Evolutionary conservation across 2,113 vertebrate genomes (phyloP).

Genomic region (Bos indicus): DNA sequence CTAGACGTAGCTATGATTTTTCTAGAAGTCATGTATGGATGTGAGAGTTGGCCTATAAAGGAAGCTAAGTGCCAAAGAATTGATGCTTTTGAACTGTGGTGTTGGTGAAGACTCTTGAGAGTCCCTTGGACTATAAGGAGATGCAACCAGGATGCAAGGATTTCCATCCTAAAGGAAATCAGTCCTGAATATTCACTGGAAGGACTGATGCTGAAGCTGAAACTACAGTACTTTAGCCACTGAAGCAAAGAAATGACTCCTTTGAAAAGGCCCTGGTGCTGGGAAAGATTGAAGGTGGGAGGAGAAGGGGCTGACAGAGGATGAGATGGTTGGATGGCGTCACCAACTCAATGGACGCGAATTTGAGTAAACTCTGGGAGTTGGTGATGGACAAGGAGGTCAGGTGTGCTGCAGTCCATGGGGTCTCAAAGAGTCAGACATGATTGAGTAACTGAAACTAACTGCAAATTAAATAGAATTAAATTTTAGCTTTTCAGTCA

Average conservation of each 20-base stretch:
- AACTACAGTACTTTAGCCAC: neutral
- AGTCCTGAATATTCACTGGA: neutral
- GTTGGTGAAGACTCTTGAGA: neutral
- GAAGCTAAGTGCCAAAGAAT: neutral
- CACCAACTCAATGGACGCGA: neutral
- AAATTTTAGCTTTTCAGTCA: neutral
- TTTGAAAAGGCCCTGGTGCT: neutral
- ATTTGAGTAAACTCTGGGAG: neutral
- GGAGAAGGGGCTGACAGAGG: neutral
- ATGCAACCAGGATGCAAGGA: neutral
- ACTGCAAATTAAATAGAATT: neutral
- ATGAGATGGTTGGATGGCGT: neutral
- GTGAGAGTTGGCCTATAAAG: neutral
- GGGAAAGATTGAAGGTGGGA: neutral
- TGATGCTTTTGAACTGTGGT: neutral
- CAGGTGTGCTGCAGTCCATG: neutral
- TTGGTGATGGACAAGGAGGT: neutral
- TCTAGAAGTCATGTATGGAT: too few species aligned
- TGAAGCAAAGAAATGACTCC: fast-evolving
- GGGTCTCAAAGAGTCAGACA: neutral
- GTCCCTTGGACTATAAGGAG: neutral
- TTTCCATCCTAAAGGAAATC: neutral
- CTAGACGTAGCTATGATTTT: too few species aligned
- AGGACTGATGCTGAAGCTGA: neutral
- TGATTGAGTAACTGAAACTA: too few species aligned